Evolutionary conservation across 92 coral and sea anemone species (phyloP).

Genomic region (Epizoanthus illoricatus): DNA sequence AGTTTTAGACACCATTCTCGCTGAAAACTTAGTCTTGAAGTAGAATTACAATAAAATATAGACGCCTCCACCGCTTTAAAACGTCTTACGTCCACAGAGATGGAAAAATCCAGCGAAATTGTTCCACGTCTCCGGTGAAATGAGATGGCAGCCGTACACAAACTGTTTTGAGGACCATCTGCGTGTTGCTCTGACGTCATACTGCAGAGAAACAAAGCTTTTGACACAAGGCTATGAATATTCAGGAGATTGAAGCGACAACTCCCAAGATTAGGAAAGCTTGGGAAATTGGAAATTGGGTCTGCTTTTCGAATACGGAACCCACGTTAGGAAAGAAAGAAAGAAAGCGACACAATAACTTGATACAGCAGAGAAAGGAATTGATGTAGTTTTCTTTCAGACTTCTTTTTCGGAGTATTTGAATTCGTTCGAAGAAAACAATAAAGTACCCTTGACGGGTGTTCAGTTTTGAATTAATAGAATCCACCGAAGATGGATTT

Average conservation of each 20-base stretch:
- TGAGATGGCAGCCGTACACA: slow-evolving; percentile 18
- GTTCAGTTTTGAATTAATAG: neutral
- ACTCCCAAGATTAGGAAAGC: slow-evolving; percentile 11
- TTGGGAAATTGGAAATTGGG: slow-evolving; percentile 10
- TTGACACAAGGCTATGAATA: slow-evolving; percentile 43
- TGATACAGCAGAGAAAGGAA: neutral
- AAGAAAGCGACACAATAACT: neutral
- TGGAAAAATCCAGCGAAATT: slow-evolving; percentile 16
- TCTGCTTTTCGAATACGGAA: neutral
- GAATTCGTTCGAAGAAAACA: neutral
- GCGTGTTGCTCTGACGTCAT: slow-evolving; percentile 43
- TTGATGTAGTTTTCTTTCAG: neutral
- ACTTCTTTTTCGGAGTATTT: neutral
- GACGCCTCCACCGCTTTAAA: neutral
- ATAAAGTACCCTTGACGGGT: neutral
- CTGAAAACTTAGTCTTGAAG: slow-evolving; percentile 9
- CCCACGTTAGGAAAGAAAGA: neutral
- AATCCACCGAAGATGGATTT: neutral
- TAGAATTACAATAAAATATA: neutral
- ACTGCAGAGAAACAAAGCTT: slow-evolving; percentile 22
- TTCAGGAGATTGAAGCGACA: slow-evolving; percentile 18
- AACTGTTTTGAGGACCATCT: slow-evolving; percentile 40
- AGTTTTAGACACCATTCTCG: slow-evolving; percentile 30
- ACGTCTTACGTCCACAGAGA: neutral
- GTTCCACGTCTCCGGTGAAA: slow-evolving; percentile 23